Evolutionary conservation across 2,113 vertebrate species (phyloP), one percentile per base, ranked within the genome.

Genomic region (Benitochromis conjunctus): DNA sequence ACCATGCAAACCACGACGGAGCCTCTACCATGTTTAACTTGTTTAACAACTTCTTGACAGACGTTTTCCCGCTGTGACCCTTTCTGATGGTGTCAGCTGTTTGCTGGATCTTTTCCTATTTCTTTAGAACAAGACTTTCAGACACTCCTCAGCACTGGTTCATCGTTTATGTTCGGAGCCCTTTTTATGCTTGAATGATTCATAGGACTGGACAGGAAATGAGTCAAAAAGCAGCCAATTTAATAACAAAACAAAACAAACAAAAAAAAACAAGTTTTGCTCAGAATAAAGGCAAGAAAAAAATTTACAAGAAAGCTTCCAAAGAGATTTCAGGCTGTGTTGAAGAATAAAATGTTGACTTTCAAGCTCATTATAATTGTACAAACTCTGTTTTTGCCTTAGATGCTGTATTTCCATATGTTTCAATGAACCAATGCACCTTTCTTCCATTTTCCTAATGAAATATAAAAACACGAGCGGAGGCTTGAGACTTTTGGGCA

Each of bases 321-420:
- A 55, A 55, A 55, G 11, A 56, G 21, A 56, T 56, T 24, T 13
- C 54, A 56, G 21, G 21, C 10, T 56, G 13, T 56, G 11, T 21
- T 4, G 21, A 56, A 56, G 6, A 56, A 56, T 56, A 56, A 24
- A 56, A 56, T 0, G 1, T 11, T 56, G 54, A 56, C 21, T 13
- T 56, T 4, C 21, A 24, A 56, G 54, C 21, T 56, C 13, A 11
- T 24, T 56, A 24, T 56, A 56, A 56, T 11, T 56, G 54, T 24
- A 13, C 54, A 56, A 24, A 56, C 54, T 56, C 54, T 56, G 11
- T 0, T 7, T 56, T 56, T 56, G 21, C 21, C 11, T 0, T 4
- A 56, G 2, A 26, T 13, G 54, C 11, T 56, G 3, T 55, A 55
- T 7, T 55, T 21, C 54, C 54, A 55, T 26, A 26, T 12, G 6